A percentile compares a stretch with the other conserved stretches of the same genome.
These are phyloP conservation scores for western clawed frog (Xenopus tropicalis) DNA, from an alignment of 2,113 vertebrate species.

Conservation along the genomic window UCB_Xtro_10.0 CM004444.2:3256501-3257000, in stretches of 20 bases:
- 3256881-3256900: too few relatives aligned
- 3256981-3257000: too few relatives aligned
- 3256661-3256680: constrained; percentile 55
- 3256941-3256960: too few relatives aligned
- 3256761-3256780: constrained; percentile 58
- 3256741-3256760: constrained; percentile 64
- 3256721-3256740: constrained; percentile 62
- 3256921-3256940: too few relatives aligned
- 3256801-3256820: too few relatives aligned
- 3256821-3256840: too few relatives aligned
- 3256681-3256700: constrained; percentile 43
- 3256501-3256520: constrained; percentile 55
- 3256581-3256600: background rate
- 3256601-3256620: background rate
- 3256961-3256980: too few relatives aligned
- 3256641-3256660: constrained; percentile 50
- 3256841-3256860: too few relatives aligned
- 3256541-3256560: constrained; percentile 75
- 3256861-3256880: too few relatives aligned
- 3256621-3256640: constrained; percentile 60
- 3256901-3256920: too few relatives aligned
- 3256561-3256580: constrained; percentile 14
- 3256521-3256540: constrained; percentile 61
- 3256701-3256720: constrained; percentile 60
- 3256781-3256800: too few relatives aligned